Evolutionary conservation across 2,888 invertebrate species (phyloP), one percentile per base, ranked within the genome.

Genomic region (Ophion ellenae): DNA sequence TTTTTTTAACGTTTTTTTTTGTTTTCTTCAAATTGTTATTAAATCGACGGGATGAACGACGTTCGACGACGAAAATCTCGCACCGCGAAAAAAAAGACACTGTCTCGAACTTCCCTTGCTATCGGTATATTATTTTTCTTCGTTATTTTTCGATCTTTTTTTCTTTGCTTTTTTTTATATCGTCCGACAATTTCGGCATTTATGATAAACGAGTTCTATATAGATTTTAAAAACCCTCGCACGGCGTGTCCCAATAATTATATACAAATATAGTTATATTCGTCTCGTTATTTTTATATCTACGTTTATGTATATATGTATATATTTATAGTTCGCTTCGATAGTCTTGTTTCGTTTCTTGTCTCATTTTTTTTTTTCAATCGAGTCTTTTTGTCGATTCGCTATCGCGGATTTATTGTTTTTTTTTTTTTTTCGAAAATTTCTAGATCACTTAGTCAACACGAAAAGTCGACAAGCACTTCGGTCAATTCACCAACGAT

Each of bases 211-310:
- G 81, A 88, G 77, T 79, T 84, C 79, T 83, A 79, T 78, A 87
- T 78, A 88, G 87, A 86, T 75, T 88, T 88, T 83, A 88, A 90
- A 90, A 90, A 85, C 83, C 85, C 87, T 88, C 85, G 84, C 87
- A 88, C 87, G 80, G 85, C 86, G 76, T 89, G 86, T 87, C 81
- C 86, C 88, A 90, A 81, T 83, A 90, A 84, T 90, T 92, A 91
- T 92, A 87, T 92, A 92, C 92, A 92, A 92, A 92, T 91, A 90
- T 90, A 89, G 86, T 89, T 89, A 88, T 88, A 87, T 86, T 75
- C 87, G 77, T 86, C 78, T 86, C 70, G 66, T 86, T 88, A 87
- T 85, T 82, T 88, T 89, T 87, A 89, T 87, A 89, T 87, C 81
- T 78, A 85, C 86, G 80, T 86, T 85, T 87, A 85, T 86, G 81